Base-by-base conservation (phyloP, 2,797 vertebrate genomes). In the Ambastaia sidthimunki region DNA sequence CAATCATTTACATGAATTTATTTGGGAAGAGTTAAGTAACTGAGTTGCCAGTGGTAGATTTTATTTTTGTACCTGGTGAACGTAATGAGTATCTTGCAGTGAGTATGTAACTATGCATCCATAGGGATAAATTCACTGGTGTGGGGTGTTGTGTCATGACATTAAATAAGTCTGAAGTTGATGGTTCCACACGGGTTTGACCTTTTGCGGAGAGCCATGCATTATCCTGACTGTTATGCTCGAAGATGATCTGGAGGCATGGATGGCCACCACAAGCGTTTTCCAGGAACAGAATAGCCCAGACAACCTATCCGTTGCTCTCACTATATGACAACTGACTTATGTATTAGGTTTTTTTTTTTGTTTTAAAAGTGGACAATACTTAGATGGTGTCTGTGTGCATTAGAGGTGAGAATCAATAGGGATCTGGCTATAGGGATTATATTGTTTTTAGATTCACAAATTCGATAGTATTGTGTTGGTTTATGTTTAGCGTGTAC, bases 91-190 rank as follows among this genome's bases (percentile, higher is more conserved):
- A 86, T 83, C 83, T 82, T 60, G 83, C 82, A 74, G 83, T 28
- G 50, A 87, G 78, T 82, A 72, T 23, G 12, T 88, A 89, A 90
- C 88, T 90, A 84, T 82, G 86, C 86, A 89, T 91, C 90, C 84
- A 82, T 84, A 84, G 87, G 92, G 90, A 92, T 90, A 91, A 91
- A 92, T 89, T 89, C 85, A 80, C 82, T 84, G 79, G 83, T 79
- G 47, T 74, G 68, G 83, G 87, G 86, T 88, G 85, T 91, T 87
- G 87, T 83, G 66, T 80, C 78, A 81, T 85, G 87, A 87, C 88
- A 82, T 86, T 90, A 91, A 90, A 91, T 91, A 88, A 91, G 89
- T 86, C 86, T 92, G 91, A 90, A 92, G 91, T 90, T 93, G 90
- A 91, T 88, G 85, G 89, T 90, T 90, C 89, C 87, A 86, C 69